These are phyloP conservation scores for Halcyon chelicuti DNA, from an alignment of 2,797 vertebrate genomes.

Conservation along the genomic window DNA sequence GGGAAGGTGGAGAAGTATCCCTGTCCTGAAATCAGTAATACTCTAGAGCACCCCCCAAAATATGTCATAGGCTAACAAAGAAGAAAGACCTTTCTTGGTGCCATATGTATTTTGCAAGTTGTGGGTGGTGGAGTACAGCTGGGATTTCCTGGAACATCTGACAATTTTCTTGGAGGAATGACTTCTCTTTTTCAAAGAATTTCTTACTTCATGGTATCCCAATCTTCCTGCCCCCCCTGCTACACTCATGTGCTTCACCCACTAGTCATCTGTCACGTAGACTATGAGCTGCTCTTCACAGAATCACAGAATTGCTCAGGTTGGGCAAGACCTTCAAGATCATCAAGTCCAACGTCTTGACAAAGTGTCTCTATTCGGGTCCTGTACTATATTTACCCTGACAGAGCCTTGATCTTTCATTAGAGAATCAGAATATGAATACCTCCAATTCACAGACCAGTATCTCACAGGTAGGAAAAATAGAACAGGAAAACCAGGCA, in stretches of 20 bases:
- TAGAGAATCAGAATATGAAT: background rate
- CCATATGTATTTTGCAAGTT: background rate
- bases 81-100: background rate
- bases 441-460: background rate
- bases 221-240: background rate
- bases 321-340: too few relatives aligned
- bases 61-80: background rate
- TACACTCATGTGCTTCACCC: background rate
- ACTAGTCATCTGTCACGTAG: background rate
- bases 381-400: background rate
- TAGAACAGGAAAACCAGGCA: background rate
- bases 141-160: background rate
- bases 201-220: background rate
- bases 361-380: background rate
- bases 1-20: background rate
- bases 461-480: background rate
- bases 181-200: background rate
- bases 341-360: too few relatives aligned
- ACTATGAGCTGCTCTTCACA: background rate
- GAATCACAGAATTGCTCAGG: too few relatives aligned
- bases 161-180: background rate
- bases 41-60: background rate
- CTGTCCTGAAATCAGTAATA: background rate
- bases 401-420: background rate
- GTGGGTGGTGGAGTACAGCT: background rate